Conservation (phyloP, 2,888 invertebrate genomes). For the Cephonodes hylas region DNA sequence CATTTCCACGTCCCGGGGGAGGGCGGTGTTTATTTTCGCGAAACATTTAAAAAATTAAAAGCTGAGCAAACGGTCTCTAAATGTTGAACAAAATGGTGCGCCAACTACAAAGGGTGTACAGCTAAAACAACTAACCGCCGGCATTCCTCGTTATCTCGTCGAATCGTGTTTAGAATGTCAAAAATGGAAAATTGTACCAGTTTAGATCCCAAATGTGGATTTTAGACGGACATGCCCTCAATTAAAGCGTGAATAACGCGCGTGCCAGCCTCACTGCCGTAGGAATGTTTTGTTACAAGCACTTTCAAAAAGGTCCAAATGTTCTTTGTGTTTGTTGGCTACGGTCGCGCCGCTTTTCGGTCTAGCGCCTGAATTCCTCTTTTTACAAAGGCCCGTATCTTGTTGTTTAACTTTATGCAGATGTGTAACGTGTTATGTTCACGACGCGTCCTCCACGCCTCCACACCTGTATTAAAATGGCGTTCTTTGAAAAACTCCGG, state of each 20-base stretch:
- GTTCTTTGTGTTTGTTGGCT: slow-evolving; percentile 13
- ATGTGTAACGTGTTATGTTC: slow-evolving; percentile 11
- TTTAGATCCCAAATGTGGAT: slow-evolving; percentile 16
- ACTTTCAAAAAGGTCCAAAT: slow-evolving; percentile 19
- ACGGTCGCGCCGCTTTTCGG: slow-evolving; percentile 7
- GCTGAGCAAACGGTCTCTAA: slow-evolving; percentile 28
- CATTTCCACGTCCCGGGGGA: slow-evolving; percentile 41
- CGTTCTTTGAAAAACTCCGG: slow-evolving; percentile 8
- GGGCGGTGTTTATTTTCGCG: slow-evolving; percentile 39
- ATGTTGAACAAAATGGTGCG: slow-evolving; percentile 20
- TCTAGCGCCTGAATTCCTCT: slow-evolving; percentile 12
- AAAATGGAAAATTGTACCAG: slow-evolving; percentile 27
- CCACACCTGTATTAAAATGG: slow-evolving; percentile 7
- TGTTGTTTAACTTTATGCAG: slow-evolving; percentile 12
- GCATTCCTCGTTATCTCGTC: slow-evolving; percentile 41
- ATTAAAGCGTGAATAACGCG: slow-evolving; percentile 20
- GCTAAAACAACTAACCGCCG: slow-evolving; percentile 36
- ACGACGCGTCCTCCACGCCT: background rate
- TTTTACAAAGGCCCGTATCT: slow-evolving; percentile 12
- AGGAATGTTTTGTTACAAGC: slow-evolving; percentile 20
- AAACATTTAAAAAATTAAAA: slow-evolving; percentile 50
- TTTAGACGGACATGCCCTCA: slow-evolving; percentile 15
- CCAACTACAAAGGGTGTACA: slow-evolving; percentile 26
- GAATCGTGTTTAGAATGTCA: slow-evolving; percentile 39
- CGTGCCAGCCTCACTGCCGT: slow-evolving; percentile 14